phyloP scores from a whole-genome alignment of 2,113 vertebrate genomes.

The Psammodynastes pulverulentus region DNA sequence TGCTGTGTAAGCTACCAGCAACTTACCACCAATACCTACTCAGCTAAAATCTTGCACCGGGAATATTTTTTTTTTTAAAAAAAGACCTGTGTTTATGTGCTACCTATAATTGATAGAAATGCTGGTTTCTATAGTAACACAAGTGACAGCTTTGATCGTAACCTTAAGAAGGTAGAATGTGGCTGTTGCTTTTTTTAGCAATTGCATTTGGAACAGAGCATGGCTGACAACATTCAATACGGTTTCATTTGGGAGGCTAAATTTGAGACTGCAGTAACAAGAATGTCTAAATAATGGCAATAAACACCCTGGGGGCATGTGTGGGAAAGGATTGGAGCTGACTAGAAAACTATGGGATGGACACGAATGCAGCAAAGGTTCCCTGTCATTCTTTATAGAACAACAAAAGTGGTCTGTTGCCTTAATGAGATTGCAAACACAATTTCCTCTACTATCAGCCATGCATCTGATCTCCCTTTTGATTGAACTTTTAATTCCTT shows the following conservation, averaged over 20 bases:
- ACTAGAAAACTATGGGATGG: not conserved
- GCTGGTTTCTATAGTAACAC: constrained; percentile 22
- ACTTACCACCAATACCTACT: not conserved
- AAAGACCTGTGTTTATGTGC: not conserved
- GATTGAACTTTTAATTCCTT: not conserved
- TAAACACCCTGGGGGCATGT: not conserved
- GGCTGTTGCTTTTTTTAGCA: constrained; percentile 17
- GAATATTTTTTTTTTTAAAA: not conserved
- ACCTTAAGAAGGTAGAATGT: constrained; percentile 23
- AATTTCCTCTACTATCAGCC: not conserved
- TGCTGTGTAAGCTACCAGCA: not conserved
- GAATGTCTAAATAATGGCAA: not conserved
- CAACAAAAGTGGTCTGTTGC: not conserved
- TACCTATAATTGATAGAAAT: not conserved
- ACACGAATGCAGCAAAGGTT: not conserved
- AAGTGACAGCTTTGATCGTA: constrained; percentile 14
- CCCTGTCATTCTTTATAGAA: not conserved
- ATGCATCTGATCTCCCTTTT: not conserved
- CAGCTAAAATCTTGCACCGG: not conserved
- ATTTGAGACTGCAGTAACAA: not conserved
- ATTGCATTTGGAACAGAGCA: not conserved
- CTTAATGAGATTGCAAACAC: not conserved
- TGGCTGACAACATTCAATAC: not conserved
- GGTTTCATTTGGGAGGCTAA: not conserved
- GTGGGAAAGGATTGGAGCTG: not conserved